These are phyloP conservation scores for Erebia aethiops DNA, from an alignment of 2,888 invertebrate species.

Conservation along the genomic window DNA sequence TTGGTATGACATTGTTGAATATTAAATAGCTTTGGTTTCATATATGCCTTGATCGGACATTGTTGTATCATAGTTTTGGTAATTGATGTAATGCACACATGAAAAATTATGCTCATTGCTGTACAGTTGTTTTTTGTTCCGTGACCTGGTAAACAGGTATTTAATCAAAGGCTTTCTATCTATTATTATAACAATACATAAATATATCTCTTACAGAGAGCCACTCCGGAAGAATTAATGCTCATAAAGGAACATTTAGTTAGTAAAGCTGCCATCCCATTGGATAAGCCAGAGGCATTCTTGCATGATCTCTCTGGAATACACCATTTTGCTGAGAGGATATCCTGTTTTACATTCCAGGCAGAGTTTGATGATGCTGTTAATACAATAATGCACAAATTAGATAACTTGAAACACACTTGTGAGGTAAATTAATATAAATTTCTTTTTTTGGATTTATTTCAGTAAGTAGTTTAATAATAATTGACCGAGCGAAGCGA, in stretches of 20 bases:
- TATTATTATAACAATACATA: conserved; percentile 1
- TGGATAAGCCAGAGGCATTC: conserved; percentile 97
- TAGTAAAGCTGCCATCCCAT: conserved; percentile 87
- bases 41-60: background rate
- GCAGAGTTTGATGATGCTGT: conserved; percentile 94
- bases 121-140: too few relatives aligned
- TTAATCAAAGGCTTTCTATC: too few relatives aligned
- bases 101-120: too few relatives aligned
- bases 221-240: conserved; percentile 90
- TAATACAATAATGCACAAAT: conserved; percentile 90
- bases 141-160: background rate
- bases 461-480: background rate
- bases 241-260: conserved; percentile 88
- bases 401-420: conserved; percentile 92
- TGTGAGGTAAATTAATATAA: too few relatives aligned
- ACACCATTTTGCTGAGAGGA: conserved; percentile 94
- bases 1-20: conserved; percentile 84
- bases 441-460: background rate
- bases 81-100: too few relatives aligned
- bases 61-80: too few relatives aligned
- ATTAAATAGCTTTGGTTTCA: background rate
- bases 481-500: too few relatives aligned
- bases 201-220: conserved; percentile 82
- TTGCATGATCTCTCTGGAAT: conserved; percentile 94
- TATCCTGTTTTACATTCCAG: conserved; percentile 96